These are phyloP conservation scores for Yasuhikotakia modesta DNA, from an alignment of 2,797 vertebrate species.

Conservation along the genomic window DNA sequence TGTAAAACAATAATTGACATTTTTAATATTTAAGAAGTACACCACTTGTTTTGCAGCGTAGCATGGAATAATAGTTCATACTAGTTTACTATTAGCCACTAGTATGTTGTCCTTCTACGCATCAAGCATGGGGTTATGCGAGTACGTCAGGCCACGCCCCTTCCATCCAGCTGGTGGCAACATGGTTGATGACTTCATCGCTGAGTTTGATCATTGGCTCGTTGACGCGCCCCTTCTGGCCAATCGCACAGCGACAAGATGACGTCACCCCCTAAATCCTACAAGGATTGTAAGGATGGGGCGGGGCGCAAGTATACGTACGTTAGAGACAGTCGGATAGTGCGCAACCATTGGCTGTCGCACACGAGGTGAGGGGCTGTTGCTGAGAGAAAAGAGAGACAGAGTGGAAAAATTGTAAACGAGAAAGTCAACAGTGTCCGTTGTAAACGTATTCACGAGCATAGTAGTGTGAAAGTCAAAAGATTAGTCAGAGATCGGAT, in stretches of 20 bases:
- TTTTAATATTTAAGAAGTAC: neutral
- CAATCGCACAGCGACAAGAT: constrained; percentile 77
- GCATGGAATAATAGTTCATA: neutral
- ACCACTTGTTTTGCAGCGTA: neutral
- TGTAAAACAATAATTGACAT: neutral
- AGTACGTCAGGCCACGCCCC: constrained; percentile 81
- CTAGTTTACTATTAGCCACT: neutral
- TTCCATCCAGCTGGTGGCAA: constrained; percentile 81
- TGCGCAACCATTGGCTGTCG: constrained; percentile 78
- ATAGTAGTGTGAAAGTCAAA: constrained; percentile 12
- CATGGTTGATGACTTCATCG: constrained; percentile 86
- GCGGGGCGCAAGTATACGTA: constrained; percentile 71
- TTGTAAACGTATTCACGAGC: constrained; percentile 7
- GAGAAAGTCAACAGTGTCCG: constrained; percentile 54
- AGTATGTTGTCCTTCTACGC: constrained; percentile 61
- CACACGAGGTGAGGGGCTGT: constrained; percentile 80
- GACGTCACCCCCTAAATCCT: constrained; percentile 77
- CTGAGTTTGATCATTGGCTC: constrained; percentile 74
- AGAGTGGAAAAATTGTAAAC: constrained; percentile 50
- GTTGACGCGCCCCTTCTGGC: constrained; percentile 57
- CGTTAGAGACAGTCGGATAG: constrained; percentile 70
- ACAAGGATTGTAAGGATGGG: constrained; percentile 67
- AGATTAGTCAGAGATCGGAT: neutral
- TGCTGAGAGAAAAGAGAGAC: constrained; percentile 84
- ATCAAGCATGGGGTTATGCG: constrained; percentile 75